These are phyloP conservation scores for Pogonomyrmex californicus DNA, from an alignment of 1,140 invertebrate species.

Conservation along the genomic window DNA sequence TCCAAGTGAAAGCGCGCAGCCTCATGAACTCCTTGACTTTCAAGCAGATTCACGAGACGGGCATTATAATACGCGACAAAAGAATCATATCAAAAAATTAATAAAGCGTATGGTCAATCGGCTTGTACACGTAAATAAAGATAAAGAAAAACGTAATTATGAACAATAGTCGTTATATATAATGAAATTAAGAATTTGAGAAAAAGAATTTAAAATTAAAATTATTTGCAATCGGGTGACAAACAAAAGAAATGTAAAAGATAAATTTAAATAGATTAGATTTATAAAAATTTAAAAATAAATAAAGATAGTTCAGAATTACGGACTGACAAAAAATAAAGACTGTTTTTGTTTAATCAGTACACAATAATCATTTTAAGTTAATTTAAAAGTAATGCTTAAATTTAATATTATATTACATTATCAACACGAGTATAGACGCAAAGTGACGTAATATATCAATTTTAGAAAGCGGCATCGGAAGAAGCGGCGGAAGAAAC, in stretches of 20 bases:
- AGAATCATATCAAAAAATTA: not conserved
- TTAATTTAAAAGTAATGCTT: not conserved
- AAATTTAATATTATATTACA: not conserved
- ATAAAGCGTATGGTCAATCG: not conserved
- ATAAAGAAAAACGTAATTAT: slow-evolving; percentile 3
- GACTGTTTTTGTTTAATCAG: not conserved
- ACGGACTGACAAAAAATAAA: not conserved
- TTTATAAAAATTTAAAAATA: not conserved
- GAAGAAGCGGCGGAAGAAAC: slow-evolving; percentile 40
- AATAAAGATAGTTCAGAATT: too few relatives aligned
- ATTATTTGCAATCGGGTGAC: too few relatives aligned
- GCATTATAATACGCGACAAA: slow-evolving; percentile 17
- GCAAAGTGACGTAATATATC: not conserved
- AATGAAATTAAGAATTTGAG: not conserved
- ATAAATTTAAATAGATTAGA: not conserved
- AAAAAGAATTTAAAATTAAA: not conserved
- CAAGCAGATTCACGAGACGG: slow-evolving; percentile 6
- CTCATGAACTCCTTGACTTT: slow-evolving; percentile 47
- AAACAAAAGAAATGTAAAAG: not conserved
- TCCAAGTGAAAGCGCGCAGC: slow-evolving; percentile 47
- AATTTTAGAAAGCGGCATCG: slow-evolving; percentile 13
- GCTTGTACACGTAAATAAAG: not conserved
- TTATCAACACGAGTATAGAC: not conserved
- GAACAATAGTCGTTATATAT: not conserved
- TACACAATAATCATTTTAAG: not conserved